Base-by-base conservation (phyloP, 1,140 invertebrate genomes). In the Megalopta genalis region DNA sequence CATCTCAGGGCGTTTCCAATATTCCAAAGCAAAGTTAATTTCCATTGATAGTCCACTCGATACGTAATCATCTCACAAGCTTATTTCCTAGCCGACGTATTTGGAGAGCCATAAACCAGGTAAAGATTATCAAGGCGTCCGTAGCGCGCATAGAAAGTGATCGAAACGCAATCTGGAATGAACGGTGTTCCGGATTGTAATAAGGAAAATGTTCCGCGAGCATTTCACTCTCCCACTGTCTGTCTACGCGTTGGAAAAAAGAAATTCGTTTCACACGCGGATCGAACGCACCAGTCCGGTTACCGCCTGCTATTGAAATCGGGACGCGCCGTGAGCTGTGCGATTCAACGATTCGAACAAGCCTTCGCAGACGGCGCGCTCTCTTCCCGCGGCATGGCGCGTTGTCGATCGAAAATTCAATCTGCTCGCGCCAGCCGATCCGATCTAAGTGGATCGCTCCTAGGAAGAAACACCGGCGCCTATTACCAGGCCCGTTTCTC, bases 401-500 rank as follows among this genome's bases (percentile, higher is more conserved):
- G 54, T 72, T 77, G 46, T 6, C 71, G 83, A 86, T 85, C 75
- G 75, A 82, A 82, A 82, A 85, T 86, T 82, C 84, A 79, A 86
- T 86, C 83, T 74, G 42, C 59, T 37, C 57, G 67, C 4, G 23
- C 32, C 59, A 32, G 69, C 46, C 65, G 57, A 75, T 66, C 72
- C 65, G 67, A 80, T 71, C 62, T 63, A 52, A 81, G 78, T 62
- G 82, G 80, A 81, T 84, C 78, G 79, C 25, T 65, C 64, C 54
- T 37, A 49, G 39, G 62, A 68, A 60, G 67, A 84, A 74, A 69
- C 54, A 52, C 23, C 42, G 42, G 42, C 64, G 68, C 42, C 60
- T 69, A 84, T 85, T 80, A 84, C 83, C 77, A 37, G 60, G 46
- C 83, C 25, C 70, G 84, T 79, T 85, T 85, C 83, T 85, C 84